phyloP scores from a whole-genome alignment of 2,888 invertebrate genomes.

The Oscheius sp. region DNA sequence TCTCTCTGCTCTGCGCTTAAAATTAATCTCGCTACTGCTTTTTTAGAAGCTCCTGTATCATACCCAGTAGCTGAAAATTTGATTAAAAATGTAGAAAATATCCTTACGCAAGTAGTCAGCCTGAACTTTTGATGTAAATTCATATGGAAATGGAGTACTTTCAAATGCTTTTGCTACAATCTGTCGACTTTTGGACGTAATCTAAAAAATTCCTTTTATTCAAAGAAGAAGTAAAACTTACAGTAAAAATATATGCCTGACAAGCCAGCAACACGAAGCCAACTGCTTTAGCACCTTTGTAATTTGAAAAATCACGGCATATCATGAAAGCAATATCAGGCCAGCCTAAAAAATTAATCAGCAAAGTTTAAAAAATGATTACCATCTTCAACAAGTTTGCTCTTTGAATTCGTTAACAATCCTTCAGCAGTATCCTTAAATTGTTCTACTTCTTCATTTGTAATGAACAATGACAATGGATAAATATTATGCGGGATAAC shows the following conservation, averaged over 20 bases:
- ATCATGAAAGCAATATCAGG: constrained; percentile 9
- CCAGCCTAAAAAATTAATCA: constrained; percentile 17
- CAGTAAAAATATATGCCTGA: constrained; percentile 11
- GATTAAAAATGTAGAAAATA: too few relatives aligned
- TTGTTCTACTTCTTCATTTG: constrained; percentile 45
- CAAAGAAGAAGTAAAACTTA: background rate
- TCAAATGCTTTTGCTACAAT: constrained; percentile 42
- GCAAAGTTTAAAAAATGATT: background rate
- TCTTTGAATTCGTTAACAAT: constrained; percentile 38
- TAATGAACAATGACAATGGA: constrained; percentile 52
- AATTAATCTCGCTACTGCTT: constrained; percentile 39
- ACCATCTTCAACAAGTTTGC: constrained; percentile 40
- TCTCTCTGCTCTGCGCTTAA: constrained; percentile 47
- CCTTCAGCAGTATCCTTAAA: constrained; percentile 33
- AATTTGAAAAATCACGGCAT: background rate
- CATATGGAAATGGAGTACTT: constrained; percentile 44
- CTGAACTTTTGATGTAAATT: constrained; percentile 45
- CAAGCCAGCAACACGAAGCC: constrained; percentile 30
- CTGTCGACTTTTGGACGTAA: constrained; percentile 2
- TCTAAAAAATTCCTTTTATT: background rate
- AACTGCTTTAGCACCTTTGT: constrained; percentile 8
- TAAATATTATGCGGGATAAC: constrained; percentile 50
- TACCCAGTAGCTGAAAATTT: constrained; percentile 35
- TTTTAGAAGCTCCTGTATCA: constrained; percentile 37
- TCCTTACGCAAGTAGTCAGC: constrained; percentile 47